A percentile compares a stretch with the other conserved stretches of the same genome.
Evolutionary conservation across 2,113 vertebrate species (phyloP).

Genomic region (Xiphophorus couchianus): DNA sequence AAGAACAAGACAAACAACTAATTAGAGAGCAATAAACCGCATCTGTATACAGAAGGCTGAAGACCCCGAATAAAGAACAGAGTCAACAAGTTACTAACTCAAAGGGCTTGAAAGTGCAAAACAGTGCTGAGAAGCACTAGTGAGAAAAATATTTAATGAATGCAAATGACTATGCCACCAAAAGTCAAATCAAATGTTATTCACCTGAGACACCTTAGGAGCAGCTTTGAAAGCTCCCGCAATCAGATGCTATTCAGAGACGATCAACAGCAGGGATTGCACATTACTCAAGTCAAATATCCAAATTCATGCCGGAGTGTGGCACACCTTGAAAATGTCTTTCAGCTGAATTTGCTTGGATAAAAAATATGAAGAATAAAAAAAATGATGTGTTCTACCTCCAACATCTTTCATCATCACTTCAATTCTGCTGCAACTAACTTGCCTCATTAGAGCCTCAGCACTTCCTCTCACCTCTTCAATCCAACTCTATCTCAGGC

Average conservation of each 20-base stretch:
- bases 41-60: neutral
- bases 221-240: slow-evolving; percentile 17
- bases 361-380: neutral
- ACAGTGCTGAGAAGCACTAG: slow-evolving; percentile 7
- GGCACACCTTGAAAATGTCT: slow-evolving; percentile 43
- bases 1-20: slow-evolving; percentile 16
- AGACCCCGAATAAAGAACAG: slow-evolving; percentile 3
- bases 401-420: neutral
- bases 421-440: slow-evolving; percentile 21
- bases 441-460: slow-evolving; percentile 18
- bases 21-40: slow-evolving; percentile 30
- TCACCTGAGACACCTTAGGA: slow-evolving; percentile 40
- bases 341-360: slow-evolving; percentile 5
- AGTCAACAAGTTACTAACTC: slow-evolving; percentile 50
- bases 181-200: slow-evolving; percentile 60
- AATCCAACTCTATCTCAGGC: neutral
- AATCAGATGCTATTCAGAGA: slow-evolving; percentile 69
- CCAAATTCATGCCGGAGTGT: slow-evolving; percentile 31
- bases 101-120: slow-evolving; percentile 24
- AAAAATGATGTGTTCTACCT: neutral
- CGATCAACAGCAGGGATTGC: slow-evolving; percentile 30
- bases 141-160: slow-evolving; percentile 50
- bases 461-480: slow-evolving; percentile 43
- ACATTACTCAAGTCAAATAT: slow-evolving; percentile 59
- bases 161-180: slow-evolving; percentile 42